A percentile compares a stretch with the other conserved stretches of the same genome.
Conservation (phyloP, 2,113 vertebrate species). For the Colinus virginianus region DNA sequence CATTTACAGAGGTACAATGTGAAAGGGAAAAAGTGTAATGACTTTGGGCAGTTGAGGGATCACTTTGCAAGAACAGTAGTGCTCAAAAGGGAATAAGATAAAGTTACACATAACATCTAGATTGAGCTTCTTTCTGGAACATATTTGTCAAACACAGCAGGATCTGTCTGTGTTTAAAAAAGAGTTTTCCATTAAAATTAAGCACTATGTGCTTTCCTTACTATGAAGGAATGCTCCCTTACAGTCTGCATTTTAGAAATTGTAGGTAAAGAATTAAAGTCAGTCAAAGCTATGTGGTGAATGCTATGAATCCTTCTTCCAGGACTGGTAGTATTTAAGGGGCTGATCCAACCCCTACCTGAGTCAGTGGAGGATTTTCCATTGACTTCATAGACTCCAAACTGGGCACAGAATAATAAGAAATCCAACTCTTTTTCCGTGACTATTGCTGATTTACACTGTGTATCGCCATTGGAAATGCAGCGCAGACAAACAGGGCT, state of each 20-base stretch:
- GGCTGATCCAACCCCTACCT: background rate
- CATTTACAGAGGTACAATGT: slow-evolving; percentile 90
- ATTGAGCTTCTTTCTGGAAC: slow-evolving; percentile 81
- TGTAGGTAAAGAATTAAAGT: slow-evolving; percentile 54
- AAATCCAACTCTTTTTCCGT: background rate
- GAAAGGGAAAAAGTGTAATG: slow-evolving; percentile 89
- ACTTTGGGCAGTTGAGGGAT: slow-evolving; percentile 87
- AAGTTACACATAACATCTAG: slow-evolving; percentile 84
- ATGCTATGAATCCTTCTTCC: slow-evolving; percentile 16
- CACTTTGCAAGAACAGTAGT: slow-evolving; percentile 80
- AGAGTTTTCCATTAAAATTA: slow-evolving; percentile 79
- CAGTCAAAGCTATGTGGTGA: background rate
- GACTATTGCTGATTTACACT: background rate
- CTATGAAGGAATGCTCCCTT: slow-evolving; percentile 38
- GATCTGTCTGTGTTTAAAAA: slow-evolving; percentile 68
- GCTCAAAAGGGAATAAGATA: slow-evolving; percentile 84
- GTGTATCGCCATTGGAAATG: background rate
- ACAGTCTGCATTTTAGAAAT: slow-evolving; percentile 37
- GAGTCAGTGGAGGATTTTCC: background rate
- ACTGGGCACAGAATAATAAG: background rate
- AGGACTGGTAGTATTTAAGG: background rate
- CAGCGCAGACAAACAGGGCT: background rate
- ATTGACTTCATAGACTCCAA: background rate
- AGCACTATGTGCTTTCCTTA: slow-evolving; percentile 59
- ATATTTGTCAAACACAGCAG: slow-evolving; percentile 81